These are phyloP conservation scores for Decapterus maruadsi DNA, from an alignment of 2,797 vertebrate genomes.

Conservation along the genomic window DNA sequence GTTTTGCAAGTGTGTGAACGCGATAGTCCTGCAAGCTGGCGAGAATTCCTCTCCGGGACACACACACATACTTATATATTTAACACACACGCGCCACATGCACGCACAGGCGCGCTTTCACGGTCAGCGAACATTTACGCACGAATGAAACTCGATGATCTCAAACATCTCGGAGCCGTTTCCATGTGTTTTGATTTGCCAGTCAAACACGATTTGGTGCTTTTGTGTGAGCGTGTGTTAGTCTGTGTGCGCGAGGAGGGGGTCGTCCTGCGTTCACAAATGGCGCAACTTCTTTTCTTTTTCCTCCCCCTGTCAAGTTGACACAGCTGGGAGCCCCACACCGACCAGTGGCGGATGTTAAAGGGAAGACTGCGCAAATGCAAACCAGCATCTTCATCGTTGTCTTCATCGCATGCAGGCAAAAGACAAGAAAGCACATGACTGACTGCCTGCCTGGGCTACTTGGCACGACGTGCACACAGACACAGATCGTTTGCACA, in stretches of 20 bases:
- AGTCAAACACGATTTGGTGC: slow-evolving; percentile 18
- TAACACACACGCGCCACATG: background rate
- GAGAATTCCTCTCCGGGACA: slow-evolving; percentile 70
- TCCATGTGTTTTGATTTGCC: slow-evolving; percentile 14
- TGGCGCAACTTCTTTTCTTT: slow-evolving; percentile 76
- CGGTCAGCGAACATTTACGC: slow-evolving; percentile 79
- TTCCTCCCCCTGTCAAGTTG: slow-evolving; percentile 69
- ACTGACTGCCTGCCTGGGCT: slow-evolving; percentile 29
- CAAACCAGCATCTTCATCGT: background rate
- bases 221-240: background rate
- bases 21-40: slow-evolving; percentile 41
- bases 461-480: slow-evolving; percentile 12
- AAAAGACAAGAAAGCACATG: slow-evolving; percentile 33
- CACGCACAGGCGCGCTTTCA: slow-evolving; percentile 57
- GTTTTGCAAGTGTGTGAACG: slow-evolving; percentile 34
- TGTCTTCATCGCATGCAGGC: slow-evolving; percentile 1
- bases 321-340: slow-evolving; percentile 64
- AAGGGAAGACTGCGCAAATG: slow-evolving; percentile 19
- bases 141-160: slow-evolving; percentile 65
- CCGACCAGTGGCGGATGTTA: slow-evolving; percentile 17
- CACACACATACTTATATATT: slow-evolving; percentile 12
- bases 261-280: slow-evolving; percentile 54
- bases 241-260: background rate
- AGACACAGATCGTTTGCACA: slow-evolving; percentile 4
- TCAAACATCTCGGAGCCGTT: slow-evolving; percentile 38